Evolutionary conservation across 1,140 invertebrate species (phyloP), one percentile per base, ranked within the genome.

Genomic region (Macrobrachium nipponense): DNA sequence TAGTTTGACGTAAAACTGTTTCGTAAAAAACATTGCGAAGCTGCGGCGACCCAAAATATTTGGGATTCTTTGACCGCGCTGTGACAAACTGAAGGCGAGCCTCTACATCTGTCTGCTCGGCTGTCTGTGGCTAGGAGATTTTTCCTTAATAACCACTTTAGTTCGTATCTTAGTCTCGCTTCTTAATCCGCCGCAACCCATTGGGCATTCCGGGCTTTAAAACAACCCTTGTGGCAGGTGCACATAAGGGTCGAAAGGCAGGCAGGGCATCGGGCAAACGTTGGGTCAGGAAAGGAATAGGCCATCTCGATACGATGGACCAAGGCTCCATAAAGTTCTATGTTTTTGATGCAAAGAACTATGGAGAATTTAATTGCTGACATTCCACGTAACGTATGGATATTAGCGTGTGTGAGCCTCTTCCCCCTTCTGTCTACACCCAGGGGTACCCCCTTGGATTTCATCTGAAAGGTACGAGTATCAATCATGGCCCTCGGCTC

Each of bases 101-200:
- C 76, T 27, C 75, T 85, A 62, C 76, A 78, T 85, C 82, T 85
- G 75, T 85, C 82, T 68, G 58, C 8, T 68, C 58, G 43, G 73
- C 43, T 64, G 76, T 79, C 82, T 80, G 58, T 73, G 77, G 36
- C 66, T 61, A 66, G 83, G 70, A 80, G 83, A 86, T 86, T 86
- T 86, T 86, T 86, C 83, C 80, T 86, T 86, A 86, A 86, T 86
- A 86, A 86, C 83, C 83, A 86, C 83, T 86, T 86, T 80, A 86
- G 83, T 80, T 86, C 43, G 51, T 86, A 86, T 86, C 83, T 86
- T 64, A 60, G 68, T 18, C 77, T 23, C 20, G 51, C 15, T 62
- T 58, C 76, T 14, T 27, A 44, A 36, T 68, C n/a, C 51, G 83
- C 64, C 83, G 83, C 77, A 86, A 73, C 76, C 76, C 83, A 36